Evolutionary conservation across 2,113 vertebrate species (phyloP), one percentile per base, ranked within the genome.

Genomic region (Poeciliopsis prolifica): DNA sequence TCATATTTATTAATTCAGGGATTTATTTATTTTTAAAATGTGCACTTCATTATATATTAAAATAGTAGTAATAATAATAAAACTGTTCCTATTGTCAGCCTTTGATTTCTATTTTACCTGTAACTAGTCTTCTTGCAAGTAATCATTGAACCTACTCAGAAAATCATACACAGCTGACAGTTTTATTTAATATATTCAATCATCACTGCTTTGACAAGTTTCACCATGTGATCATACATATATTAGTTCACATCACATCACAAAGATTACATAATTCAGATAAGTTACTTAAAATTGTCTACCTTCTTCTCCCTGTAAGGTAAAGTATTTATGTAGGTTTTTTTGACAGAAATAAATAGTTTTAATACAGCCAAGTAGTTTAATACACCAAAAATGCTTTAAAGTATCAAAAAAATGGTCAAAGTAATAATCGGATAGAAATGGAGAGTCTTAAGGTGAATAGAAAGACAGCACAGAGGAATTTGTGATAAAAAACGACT

Each of bases 181-280:
- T 14, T 28, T 37, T 5, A 40, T 35, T 22, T 13, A 30, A 65
- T 62, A 66, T 79, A 67, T 77, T 73, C 75, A 29, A n/a, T 8
- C 28, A 58, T 78, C 24, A 29, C 44, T 6, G 4, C 30, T 31
- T n/a, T 80, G 9, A 77, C 26, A 35, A 8, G 13, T 75, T 61
- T 75, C 12, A 84, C 75, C 74, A 33, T 22, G 24, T 75, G 1
- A 12, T 62, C 63, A 72, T 68, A 60, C 61, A 83, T 65, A 77
- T 58, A 42, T 0, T 0, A 5, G 37, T 28, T 70, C 29, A 22
- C 7, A 54, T 2, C 19, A 79, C 73, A 69, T 62, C 29, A 62
- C 48, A 28, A 54, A 78, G 4, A 14, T 54, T 14, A 54, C 31
- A 28, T 5, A 3, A 3, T 54, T 30, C 9, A 13, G 64, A 58